phyloP scores from a whole-genome alignment of 2,888 invertebrate species.

The Quadroppia sp. region DNA sequence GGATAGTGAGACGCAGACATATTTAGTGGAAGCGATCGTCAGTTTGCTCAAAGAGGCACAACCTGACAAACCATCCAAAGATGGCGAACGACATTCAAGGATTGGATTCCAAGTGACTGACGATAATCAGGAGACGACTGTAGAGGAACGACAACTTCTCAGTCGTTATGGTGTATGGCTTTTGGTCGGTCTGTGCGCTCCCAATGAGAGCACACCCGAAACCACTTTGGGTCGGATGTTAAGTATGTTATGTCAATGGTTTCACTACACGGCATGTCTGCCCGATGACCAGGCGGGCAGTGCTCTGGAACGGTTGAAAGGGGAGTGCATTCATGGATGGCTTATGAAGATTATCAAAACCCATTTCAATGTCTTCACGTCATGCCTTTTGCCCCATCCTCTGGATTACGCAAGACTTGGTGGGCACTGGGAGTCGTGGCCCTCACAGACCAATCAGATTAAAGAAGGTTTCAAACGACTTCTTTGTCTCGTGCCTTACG shows the following conservation, averaged over 20 bases:
- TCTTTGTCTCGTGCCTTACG: constrained; percentile 94
- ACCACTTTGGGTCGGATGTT: constrained; percentile 76
- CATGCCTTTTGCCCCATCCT: constrained; percentile 91
- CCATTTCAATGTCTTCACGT: constrained; percentile 83
- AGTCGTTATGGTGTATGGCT: constrained; percentile 97
- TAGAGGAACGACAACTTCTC: constrained; percentile 81
- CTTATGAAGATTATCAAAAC: constrained; percentile 72
- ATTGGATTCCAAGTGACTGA: constrained; percentile 43
- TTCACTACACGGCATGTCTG: constrained; percentile 93
- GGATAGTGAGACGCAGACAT: constrained; percentile 84
- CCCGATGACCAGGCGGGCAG: constrained; percentile 75
- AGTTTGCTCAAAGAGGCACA: constrained; percentile 85
- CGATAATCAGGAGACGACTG: constrained; percentile 51
- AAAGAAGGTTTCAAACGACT: constrained; percentile 91
- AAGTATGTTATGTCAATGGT: constrained; percentile 98
- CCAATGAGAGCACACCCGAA: constrained; percentile 56
- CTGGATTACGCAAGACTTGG: constrained; percentile 92
- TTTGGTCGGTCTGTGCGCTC: constrained; percentile 76
- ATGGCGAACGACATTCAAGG: constrained; percentile 47
- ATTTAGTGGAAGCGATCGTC: constrained; percentile 89
- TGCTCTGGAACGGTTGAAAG: constrained; percentile 83
- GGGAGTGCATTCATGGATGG: constrained; percentile 90
- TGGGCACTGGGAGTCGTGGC: constrained; percentile 90
- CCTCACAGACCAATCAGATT: constrained; percentile 70
- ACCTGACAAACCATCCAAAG: constrained; percentile 60